phyloP scores from a whole-genome alignment of 2,113 vertebrate genomes.

The Furnarius figulus region DNA sequence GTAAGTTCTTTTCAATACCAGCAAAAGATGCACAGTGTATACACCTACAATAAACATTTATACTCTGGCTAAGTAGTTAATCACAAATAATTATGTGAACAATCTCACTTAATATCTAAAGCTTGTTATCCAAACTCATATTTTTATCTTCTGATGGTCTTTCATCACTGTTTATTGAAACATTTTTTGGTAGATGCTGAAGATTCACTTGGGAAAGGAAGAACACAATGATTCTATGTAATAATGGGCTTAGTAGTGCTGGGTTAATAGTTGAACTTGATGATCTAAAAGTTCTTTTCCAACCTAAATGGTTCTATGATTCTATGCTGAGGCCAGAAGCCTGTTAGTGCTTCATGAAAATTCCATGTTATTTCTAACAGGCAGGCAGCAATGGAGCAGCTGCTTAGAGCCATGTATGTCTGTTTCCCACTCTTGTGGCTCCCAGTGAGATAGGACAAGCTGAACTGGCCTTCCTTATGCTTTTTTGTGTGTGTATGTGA shows the following conservation, averaged over 20 bases:
- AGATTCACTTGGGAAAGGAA: background rate
- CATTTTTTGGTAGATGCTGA: background rate
- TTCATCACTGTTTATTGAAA: background rate
- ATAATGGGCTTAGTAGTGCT: background rate
- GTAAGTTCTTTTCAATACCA: background rate
- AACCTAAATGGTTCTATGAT: background rate
- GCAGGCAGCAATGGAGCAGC: background rate
- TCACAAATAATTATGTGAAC: background rate
- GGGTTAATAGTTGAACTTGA: background rate
- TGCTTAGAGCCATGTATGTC: background rate
- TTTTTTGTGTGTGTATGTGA: background rate
- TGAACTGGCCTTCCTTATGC: background rate
- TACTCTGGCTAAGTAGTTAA: background rate
- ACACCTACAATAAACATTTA: background rate
- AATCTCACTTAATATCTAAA: background rate
- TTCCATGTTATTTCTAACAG: background rate
- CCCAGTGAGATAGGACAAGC: background rate
- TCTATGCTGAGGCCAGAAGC: background rate
- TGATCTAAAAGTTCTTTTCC: background rate
- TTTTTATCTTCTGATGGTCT: background rate
- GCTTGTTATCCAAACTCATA: background rate
- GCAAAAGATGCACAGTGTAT: background rate
- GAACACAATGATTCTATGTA: fast-evolving
- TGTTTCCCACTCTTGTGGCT: background rate
- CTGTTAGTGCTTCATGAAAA: background rate